Evolutionary conservation across 2,113 vertebrate genomes (phyloP).

Genomic region (Chloropsis hardwickii): DNA sequence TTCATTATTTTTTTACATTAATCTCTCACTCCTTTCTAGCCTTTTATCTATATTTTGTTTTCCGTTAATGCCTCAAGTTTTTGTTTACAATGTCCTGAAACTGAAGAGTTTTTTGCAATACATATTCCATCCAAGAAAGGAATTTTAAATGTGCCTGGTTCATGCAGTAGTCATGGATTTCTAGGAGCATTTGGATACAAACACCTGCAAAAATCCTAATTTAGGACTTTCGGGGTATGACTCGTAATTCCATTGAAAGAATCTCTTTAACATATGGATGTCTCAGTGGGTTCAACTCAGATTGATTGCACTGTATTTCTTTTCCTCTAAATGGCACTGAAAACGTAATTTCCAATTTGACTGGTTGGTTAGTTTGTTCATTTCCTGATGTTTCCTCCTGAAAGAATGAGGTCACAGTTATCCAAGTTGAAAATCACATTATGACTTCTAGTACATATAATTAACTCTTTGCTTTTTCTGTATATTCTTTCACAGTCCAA

Average conservation of each 20-base stretch:
- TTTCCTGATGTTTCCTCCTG: not conserved
- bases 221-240: not conserved
- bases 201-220: not conserved
- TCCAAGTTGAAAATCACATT: conserved; percentile 25
- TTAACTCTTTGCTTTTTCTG: not conserved
- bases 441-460: not conserved
- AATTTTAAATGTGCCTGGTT: not conserved
- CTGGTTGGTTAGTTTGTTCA: conserved; percentile 6
- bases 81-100: not conserved
- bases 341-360: not conserved
- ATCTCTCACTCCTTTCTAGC: not conserved
- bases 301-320: not conserved
- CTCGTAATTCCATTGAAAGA: not conserved
- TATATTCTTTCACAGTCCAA: not conserved
- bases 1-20: not conserved
- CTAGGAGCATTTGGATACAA: not conserved
- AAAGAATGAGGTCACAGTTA: not conserved
- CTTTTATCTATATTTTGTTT: not conserved
- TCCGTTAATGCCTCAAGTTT: not conserved
- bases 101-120: not conserved
- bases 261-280: not conserved
- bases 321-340: not conserved
- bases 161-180: not conserved
- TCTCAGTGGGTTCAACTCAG: not conserved
- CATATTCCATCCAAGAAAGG: not conserved